Conservation (phyloP, 2,113 vertebrate genomes). For the Strigops habroptila region DNA sequence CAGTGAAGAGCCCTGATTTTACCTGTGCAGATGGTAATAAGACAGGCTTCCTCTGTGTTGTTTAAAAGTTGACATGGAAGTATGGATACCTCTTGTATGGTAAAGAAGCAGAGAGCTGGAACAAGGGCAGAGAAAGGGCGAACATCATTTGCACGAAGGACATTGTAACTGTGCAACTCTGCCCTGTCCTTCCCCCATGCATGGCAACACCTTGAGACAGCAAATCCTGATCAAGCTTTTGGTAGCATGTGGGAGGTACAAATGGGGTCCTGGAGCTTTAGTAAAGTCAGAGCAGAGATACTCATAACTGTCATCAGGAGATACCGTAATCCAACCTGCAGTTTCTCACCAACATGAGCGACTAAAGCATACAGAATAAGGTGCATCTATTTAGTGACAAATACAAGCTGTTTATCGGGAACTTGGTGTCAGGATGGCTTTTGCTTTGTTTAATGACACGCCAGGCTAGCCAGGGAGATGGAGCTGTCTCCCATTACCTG, state of each 20-base stretch:
- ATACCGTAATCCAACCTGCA: background rate
- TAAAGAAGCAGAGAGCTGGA: background rate
- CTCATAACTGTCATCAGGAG: background rate
- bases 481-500: background rate
- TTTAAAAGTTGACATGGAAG: background rate
- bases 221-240: background rate
- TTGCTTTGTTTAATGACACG: background rate
- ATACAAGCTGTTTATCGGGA: background rate
- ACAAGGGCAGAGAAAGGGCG: background rate
- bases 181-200: fast-evolving
- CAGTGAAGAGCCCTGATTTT: background rate
- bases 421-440: background rate
- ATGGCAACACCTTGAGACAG: background rate
- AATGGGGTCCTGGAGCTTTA: background rate
- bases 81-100: background rate
- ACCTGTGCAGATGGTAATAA: background rate
- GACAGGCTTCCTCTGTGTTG: background rate
- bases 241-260: background rate
- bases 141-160: too few relatives aligned
- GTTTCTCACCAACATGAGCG: background rate
- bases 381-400: background rate
- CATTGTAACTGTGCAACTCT: background rate
- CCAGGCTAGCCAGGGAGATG: background rate
- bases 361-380: background rate
- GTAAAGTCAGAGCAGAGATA: background rate